A percentile compares a stretch with the other conserved stretches of the same genome.
These are phyloP conservation scores for Acestrorhynchus altus DNA, from an alignment of 2,797 vertebrate genomes.

Conservation along the genomic window DNA sequence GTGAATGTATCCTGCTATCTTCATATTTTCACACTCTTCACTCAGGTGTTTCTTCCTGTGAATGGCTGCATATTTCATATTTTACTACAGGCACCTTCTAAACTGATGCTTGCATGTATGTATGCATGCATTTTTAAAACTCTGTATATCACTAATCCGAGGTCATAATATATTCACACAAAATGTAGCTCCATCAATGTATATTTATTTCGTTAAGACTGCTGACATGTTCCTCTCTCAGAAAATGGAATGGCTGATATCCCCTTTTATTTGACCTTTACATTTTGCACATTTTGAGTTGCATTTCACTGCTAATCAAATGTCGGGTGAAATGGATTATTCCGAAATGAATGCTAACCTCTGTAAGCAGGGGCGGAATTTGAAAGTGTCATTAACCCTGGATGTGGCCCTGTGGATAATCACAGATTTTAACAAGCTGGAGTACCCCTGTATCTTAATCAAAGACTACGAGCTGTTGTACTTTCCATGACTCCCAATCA, in stretches of 20 bases:
- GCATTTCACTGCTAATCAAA: conserved; percentile 8
- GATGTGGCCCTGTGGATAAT: neutral
- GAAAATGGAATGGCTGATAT: neutral
- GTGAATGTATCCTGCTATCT: no score
- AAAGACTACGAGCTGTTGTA: neutral
- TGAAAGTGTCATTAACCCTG: neutral
- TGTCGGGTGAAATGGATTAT: neutral
- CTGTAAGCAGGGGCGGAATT: neutral
- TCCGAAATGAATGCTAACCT: neutral
- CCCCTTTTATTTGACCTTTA: conserved; percentile 9
- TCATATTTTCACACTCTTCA: no score
- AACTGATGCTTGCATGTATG: neutral
- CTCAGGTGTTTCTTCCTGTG: no score
- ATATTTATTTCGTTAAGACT: neutral
- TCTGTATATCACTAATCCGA: neutral
- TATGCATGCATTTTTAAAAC: neutral
- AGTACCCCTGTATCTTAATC: neutral
- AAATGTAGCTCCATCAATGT: neutral
- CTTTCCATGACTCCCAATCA: neutral
- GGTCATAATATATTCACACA: no score
- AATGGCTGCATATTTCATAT: neutral
- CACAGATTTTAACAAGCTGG: conserved; percentile 6
- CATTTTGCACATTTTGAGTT: neutral
- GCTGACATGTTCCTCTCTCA: neutral
- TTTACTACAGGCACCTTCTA: neutral